Evolutionary conservation across 2,888 invertebrate species (phyloP).

Genomic region (Aricia artaxerxes): DNA sequence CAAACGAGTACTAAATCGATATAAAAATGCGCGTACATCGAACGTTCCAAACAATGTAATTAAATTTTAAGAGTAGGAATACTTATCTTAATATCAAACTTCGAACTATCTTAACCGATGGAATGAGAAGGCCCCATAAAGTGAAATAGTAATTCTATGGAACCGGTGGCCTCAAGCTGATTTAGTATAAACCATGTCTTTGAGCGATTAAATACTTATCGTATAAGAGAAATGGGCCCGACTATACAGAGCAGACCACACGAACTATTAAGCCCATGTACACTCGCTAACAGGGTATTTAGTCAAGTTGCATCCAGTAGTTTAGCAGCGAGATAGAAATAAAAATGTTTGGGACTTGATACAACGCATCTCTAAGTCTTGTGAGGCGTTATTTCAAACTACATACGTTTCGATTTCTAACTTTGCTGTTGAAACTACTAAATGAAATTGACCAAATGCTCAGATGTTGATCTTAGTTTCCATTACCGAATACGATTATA

Average conservation of each 20-base stretch:
- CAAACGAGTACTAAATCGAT: slow-evolving; percentile 10
- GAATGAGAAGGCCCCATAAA: slow-evolving; percentile 27
- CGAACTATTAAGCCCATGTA: slow-evolving; percentile 34
- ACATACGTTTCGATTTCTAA: neutral
- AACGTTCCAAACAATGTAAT: slow-evolving; percentile 18
- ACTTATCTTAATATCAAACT: slow-evolving; percentile 23
- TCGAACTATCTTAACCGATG: slow-evolving; percentile 29
- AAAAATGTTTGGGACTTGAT: neutral
- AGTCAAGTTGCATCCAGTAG: neutral
- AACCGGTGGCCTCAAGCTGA: slow-evolving; percentile 24
- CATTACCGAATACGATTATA: neutral
- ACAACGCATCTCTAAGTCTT: neutral
- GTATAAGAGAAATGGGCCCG: slow-evolving; percentile 33
- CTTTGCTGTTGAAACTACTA: neutral
- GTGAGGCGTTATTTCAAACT: neutral
- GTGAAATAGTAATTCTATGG: slow-evolving; percentile 29
- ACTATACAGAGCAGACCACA: slow-evolving; percentile 41
- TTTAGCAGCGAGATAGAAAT: neutral
- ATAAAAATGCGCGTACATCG: slow-evolving; percentile 23
- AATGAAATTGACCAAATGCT: neutral
- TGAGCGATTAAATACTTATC: slow-evolving; percentile 26
- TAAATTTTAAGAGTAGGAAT: slow-evolving; percentile 28
- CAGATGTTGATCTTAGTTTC: neutral
- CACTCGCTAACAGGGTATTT: neutral
- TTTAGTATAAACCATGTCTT: slow-evolving; percentile 29